Evolutionary conservation across 2,113 vertebrate species (phyloP), one percentile per base, ranked within the genome.

Genomic region (Heliornis fulica): DNA sequence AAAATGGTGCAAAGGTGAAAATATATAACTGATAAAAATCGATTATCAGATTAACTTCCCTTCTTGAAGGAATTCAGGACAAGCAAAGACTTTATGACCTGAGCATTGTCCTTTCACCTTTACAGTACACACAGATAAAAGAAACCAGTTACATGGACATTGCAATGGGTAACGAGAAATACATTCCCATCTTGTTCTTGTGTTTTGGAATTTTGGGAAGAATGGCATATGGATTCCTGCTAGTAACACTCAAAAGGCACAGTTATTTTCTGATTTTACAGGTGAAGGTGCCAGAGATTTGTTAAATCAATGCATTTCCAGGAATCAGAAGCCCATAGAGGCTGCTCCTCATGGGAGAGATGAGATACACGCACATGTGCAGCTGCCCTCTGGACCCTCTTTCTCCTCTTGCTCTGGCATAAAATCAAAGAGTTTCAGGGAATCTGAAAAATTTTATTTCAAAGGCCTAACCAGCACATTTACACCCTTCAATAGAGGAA

Each of bases 341-440:
- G 8, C 6, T 31, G 8, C 15, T 83, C n/a, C 60, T 86, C 11
- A 25, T 5, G 31, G 28, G 6, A 83, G 34, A 68, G 7, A 41
- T 1, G 12, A 34, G 15, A 31, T 7, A 26, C 7, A 31, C 7
- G 45, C 18, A 29, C 4, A n/a, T 0, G 0, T 8, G 40, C 25
- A 64, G 11, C 18, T 65, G 45, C 61, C 10, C 13, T 54, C 28
- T 12, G 41, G 12, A 45, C 3, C 25, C 8, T 65, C 29, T 54
- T 85, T 16, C 80, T 21, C 19, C 31, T 90, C 38, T 41, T 78
- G 13, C 15, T 87, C 43, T 69, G 18, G 45, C 19, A 53, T 34
- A 84, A 69, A 81, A 29, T 6, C 50, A 64, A 31, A 71, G 43
- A 11, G 2, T 75, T 85, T 79, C 38, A 51, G 15, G 2, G 8